Conservation (phyloP, 2,888 invertebrate species). For the Plagiodera versicolora region DNA sequence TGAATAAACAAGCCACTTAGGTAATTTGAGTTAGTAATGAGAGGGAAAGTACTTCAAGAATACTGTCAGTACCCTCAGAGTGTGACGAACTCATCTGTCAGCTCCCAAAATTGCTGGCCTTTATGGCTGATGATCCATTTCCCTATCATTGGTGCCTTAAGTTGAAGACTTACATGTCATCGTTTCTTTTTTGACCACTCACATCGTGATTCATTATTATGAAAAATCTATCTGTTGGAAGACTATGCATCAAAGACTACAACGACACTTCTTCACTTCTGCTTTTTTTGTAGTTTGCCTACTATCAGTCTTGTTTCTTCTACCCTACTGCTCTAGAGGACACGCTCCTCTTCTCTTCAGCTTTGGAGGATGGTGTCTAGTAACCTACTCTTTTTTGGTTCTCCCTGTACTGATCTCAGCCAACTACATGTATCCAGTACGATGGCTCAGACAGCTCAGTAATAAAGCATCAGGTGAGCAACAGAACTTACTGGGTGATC, state of each 20-base stretch:
- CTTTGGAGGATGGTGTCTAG: slow-evolving; percentile 59
- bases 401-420: slow-evolving; percentile 69
- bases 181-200: too few relatives aligned
- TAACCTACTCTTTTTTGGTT: slow-evolving; percentile 68
- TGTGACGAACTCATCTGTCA: too few relatives aligned
- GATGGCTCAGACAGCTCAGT: slow-evolving; percentile 62
- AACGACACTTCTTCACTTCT: background rate
- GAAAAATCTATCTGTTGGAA: too few relatives aligned
- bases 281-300: slow-evolving; percentile 64
- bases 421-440: slow-evolving; percentile 69
- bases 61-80: too few relatives aligned
- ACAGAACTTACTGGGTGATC: too few relatives aligned
- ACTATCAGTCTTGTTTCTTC: slow-evolving; percentile 65
- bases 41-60: background rate
- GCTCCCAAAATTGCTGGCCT: too few relatives aligned
- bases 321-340: slow-evolving; percentile 64
- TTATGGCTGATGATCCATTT: too few relatives aligned
- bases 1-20: too few relatives aligned
- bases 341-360: slow-evolving; percentile 65
- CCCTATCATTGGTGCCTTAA: too few relatives aligned
- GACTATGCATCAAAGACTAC: too few relatives aligned
- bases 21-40: background rate
- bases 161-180: too few relatives aligned
- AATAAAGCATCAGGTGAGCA: slow-evolving; percentile 61
- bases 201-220: too few relatives aligned